These are phyloP conservation scores for Platycercus adscitus DNA, from an alignment of 2,113 vertebrate genomes.

Conservation along the genomic window DNA sequence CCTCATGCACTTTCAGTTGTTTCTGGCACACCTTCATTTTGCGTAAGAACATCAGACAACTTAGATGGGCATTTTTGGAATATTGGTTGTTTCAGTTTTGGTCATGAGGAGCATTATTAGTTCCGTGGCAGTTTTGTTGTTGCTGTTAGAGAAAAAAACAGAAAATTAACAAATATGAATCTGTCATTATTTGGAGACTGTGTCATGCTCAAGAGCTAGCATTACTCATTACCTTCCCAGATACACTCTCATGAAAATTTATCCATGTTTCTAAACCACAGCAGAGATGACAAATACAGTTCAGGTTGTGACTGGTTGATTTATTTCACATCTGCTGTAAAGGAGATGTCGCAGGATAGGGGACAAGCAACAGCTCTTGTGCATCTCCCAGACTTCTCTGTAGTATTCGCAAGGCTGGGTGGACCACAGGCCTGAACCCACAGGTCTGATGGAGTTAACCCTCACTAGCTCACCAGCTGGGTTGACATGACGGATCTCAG, in stretches of 20 bases:
- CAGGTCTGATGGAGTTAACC: neutral
- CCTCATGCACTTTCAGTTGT: neutral
- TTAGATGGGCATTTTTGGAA: accelerated
- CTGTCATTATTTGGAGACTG: neutral
- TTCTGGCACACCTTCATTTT: neutral
- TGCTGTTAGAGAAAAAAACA: neutral
- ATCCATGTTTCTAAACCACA: neutral
- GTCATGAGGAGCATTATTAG: neutral
- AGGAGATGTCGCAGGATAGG: neutral
- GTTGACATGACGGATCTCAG: neutral
- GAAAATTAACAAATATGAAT: neutral
- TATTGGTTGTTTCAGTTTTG: neutral
- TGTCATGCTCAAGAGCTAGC: neutral
- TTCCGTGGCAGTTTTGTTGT: neutral
- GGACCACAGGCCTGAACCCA: accelerated
- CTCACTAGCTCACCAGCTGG: neutral
- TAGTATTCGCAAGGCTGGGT: neutral
- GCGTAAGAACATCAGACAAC: neutral
- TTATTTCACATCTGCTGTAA: neutral
- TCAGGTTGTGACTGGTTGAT: neutral
- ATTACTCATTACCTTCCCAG: neutral
- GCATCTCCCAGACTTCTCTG: neutral
- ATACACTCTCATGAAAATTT: neutral
- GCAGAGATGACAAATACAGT: neutral
- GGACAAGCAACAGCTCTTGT: neutral